Conservation (phyloP, 1,140 invertebrate genomes). For the Zaprionus capensis region DNA sequence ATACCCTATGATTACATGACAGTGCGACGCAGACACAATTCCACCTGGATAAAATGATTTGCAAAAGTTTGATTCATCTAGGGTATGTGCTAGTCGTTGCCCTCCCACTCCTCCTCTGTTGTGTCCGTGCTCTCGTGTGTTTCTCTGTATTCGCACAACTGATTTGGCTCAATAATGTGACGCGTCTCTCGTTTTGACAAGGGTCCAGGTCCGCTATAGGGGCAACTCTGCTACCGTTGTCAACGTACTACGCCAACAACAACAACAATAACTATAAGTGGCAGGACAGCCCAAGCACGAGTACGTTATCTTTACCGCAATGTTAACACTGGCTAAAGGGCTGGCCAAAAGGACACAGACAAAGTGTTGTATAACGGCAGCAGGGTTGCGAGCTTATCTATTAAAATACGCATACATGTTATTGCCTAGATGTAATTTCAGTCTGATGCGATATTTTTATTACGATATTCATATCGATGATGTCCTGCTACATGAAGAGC, state of each 20-base stretch:
- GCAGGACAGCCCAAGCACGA: conserved; percentile 36
- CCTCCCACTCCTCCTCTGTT: background rate
- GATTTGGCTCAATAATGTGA: conserved; percentile 49
- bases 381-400: background rate
- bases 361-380: background rate
- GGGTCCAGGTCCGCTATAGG: conserved; percentile 21
- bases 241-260: conserved; percentile 30
- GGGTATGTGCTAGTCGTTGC: background rate
- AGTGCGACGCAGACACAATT: background rate
- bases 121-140: conserved; percentile 5
- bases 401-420: background rate
- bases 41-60: background rate
- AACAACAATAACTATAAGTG: conserved; percentile 32
- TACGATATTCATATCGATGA: too few species aligned
- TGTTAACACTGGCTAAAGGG: conserved; percentile 23
- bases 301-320: conserved; percentile 40
- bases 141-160: conserved; percentile 20
- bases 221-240: conserved; percentile 26
- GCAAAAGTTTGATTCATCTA: background rate
- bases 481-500: too few species aligned
- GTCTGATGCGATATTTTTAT: too few species aligned
- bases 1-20: background rate
- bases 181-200: conserved; percentile 42
- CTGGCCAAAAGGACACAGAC: background rate
- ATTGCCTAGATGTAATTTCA: too few species aligned